Percentiles rank a stretch among this genome's conserved stretches.
Evolutionary conservation across 2,888 invertebrate genomes (phyloP).

Genomic region (Arrhopalites spinosus): DNA sequence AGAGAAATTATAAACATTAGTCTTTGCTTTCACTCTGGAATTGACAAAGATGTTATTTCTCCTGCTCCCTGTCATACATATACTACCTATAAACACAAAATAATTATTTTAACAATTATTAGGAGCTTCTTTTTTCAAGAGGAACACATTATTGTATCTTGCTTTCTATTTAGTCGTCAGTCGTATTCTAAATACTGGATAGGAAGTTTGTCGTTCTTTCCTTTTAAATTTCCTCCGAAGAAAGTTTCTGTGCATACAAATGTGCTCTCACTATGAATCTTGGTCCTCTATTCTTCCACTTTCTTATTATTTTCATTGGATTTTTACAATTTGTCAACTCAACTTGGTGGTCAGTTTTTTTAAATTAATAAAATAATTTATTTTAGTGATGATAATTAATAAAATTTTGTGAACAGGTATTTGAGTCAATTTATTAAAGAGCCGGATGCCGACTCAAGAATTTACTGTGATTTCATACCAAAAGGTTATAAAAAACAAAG

Average conservation of each 20-base stretch:
- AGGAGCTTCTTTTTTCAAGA: too few species aligned
- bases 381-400: background rate
- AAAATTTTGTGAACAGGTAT: conserved; percentile 43
- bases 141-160: too few species aligned
- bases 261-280: conserved; percentile 8
- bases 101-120: too few species aligned
- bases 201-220: background rate
- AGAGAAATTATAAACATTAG: too few species aligned
- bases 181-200: background rate
- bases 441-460: conserved; percentile 37
- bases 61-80: too few species aligned
- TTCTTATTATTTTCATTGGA: conserved; percentile 36
- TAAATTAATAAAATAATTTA: background rate
- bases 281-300: conserved; percentile 20
- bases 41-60: too few species aligned
- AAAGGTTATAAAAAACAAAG: conserved; percentile 47
- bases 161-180: too few species aligned
- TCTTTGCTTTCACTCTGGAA: too few species aligned
- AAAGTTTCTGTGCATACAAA: background rate
- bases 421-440: conserved; percentile 50
- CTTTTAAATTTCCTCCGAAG: background rate
- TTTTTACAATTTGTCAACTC: conserved; percentile 41
- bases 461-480: conserved; percentile 48
- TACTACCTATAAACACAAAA: too few species aligned
- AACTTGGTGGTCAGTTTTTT: conserved; percentile 51